Percentiles rank a stretch among this genome's conserved stretches.
These are phyloP conservation scores for Meleagris gallopavo DNA, from an alignment of 2,113 vertebrate genomes.

Conservation along the genomic window DNA sequence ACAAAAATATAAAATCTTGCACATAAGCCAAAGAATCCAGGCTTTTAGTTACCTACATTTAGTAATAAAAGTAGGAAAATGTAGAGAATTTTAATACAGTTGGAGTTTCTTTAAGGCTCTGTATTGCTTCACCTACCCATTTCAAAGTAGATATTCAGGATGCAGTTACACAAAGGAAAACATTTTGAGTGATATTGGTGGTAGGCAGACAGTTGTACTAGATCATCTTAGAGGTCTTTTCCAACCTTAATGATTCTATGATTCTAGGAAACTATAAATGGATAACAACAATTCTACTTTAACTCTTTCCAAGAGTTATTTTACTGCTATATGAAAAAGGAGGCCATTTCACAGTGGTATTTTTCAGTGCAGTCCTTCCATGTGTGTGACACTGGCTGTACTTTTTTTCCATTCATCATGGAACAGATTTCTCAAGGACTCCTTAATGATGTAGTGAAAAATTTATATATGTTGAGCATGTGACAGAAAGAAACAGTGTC, in stretches of 20 bases:
- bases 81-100: conserved; percentile 22
- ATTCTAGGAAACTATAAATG: not conserved
- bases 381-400: not conserved
- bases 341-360: conserved; percentile 17
- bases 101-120: conserved; percentile 29
- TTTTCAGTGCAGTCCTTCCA: conserved; percentile 41
- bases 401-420: not conserved
- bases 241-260: too few relatives aligned
- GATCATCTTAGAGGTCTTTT: too few relatives aligned
- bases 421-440: conserved; percentile 46
- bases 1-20: conserved; percentile 44
- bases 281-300: conserved; percentile 35
- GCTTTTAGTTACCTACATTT: conserved; percentile 54
- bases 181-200: too few relatives aligned
- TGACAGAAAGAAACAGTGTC: conserved; percentile 33
- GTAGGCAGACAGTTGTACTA: too few relatives aligned
- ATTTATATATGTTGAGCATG: conserved; percentile 47
- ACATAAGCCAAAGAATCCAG: conserved; percentile 12
- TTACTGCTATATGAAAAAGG: not conserved
- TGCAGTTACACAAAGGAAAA: conserved; percentile 39
- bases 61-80: conserved; percentile 53
- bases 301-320: conserved; percentile 42
- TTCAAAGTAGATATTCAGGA: conserved; percentile 20
- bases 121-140: conserved; percentile 10
- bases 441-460: conserved; percentile 52